phyloP scores from a whole-genome alignment of 2,113 vertebrate genomes.

The Chaetops frenatus region DNA sequence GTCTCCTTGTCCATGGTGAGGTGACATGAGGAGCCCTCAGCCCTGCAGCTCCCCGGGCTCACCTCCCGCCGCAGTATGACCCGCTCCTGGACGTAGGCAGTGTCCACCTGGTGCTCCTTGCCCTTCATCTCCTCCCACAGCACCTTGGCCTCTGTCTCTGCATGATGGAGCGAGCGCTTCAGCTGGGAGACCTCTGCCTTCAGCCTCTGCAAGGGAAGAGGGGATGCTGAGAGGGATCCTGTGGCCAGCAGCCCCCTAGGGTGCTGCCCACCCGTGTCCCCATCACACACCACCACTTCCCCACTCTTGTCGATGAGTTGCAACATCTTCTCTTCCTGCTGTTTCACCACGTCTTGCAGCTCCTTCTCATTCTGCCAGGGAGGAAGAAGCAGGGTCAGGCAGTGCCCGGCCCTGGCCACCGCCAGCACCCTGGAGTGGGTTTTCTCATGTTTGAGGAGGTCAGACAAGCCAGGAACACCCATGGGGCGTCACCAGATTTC shows the following conservation, averaged over 20 bases:
- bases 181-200: conserved; percentile 63
- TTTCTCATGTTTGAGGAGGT: background rate
- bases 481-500: conserved; percentile 2
- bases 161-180: conserved; percentile 55
- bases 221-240: background rate
- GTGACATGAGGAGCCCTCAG: background rate
- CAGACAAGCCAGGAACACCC: background rate
- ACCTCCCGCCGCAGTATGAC: conserved; percentile 71
- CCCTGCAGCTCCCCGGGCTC: background rate
- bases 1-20: background rate
- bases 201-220: conserved; percentile 28
- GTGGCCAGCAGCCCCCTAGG: accelerated
- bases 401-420: background rate
- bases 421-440: accelerated
- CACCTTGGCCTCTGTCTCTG: conserved; percentile 58
- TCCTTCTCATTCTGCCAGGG: conserved; percentile 29
- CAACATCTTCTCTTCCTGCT: conserved; percentile 68
- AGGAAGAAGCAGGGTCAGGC: background rate
- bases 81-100: conserved; percentile 62
- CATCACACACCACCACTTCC: conserved; percentile 52
- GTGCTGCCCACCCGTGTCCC: accelerated
- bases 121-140: conserved; percentile 67
- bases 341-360: conserved; percentile 63
- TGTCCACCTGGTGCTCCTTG: conserved; percentile 17
- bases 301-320: conserved; percentile 62